Conservation (phyloP, 23 tunicate genomes). For the Trididemnum clinides region DNA sequence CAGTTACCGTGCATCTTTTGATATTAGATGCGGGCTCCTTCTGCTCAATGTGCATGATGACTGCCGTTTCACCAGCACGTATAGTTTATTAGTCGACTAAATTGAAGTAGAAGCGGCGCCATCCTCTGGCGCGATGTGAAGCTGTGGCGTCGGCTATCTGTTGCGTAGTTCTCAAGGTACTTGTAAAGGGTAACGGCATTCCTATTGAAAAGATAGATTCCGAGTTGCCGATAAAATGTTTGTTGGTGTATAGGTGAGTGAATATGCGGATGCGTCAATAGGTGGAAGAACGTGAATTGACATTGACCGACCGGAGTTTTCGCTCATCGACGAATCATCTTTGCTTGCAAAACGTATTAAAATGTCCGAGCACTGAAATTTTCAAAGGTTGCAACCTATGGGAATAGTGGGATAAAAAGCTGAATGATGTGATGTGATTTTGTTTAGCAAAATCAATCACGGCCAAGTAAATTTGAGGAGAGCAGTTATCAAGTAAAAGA, state of each 20-base stretch:
- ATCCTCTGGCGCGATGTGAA: no score
- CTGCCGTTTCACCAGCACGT: no score
- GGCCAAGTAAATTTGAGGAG: not conserved
- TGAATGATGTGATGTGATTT: not conserved
- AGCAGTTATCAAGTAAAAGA: slow-evolving; percentile 22
- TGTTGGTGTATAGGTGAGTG: not conserved
- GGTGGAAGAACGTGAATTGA: slow-evolving; percentile 16
- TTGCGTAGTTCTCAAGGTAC: slow-evolving; percentile 3
- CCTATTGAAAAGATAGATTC: slow-evolving; percentile 1
- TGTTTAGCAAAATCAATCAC: slow-evolving; percentile 14
- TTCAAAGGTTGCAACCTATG: slow-evolving; percentile 32
- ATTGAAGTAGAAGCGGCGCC: no score
- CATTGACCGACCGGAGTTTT: slow-evolving; percentile 16
- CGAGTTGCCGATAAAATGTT: slow-evolving; percentile 3
- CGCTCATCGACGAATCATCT: slow-evolving; percentile 29
- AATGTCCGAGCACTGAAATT: slow-evolving; percentile 16
- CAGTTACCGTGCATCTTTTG: no score
- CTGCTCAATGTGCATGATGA: no score
- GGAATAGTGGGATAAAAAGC: slow-evolving; percentile 30
- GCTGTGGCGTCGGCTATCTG: no score
- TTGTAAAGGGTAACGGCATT: not conserved
- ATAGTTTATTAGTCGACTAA: no score
- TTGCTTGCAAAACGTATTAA: not conserved
- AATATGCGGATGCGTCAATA: not conserved
- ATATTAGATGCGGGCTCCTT: no score